Percentiles rank a stretch among this genome's conserved stretches.
Conservation (phyloP, 2,113 vertebrate genomes). For the Phylloscopus trochilus region DNA sequence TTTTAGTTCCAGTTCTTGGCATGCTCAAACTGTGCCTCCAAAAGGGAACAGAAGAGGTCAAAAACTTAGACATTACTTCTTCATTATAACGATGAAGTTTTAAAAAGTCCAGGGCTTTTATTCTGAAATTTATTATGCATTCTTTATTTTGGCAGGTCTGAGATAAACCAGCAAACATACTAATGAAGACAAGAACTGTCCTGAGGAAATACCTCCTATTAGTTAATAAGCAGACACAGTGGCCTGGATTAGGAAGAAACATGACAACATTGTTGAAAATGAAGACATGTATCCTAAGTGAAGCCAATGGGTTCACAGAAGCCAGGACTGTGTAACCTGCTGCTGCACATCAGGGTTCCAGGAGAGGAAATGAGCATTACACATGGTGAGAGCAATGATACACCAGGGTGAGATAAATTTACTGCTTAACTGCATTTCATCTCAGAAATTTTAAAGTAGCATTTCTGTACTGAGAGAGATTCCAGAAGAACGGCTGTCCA, state of each 20-base stretch:
- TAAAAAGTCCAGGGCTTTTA: slow-evolving; percentile 39
- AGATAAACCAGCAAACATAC: slow-evolving; percentile 68
- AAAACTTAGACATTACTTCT: not conserved
- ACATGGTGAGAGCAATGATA: slow-evolving; percentile 23
- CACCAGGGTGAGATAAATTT: slow-evolving; percentile 55
- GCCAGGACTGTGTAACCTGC: slow-evolving; percentile 25
- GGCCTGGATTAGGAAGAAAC: slow-evolving; percentile 61
- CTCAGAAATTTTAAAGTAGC: slow-evolving; percentile 23
- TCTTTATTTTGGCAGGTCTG: slow-evolving; percentile 55
- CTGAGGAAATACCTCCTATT: slow-evolving; percentile 61
- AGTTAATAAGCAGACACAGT: slow-evolving; percentile 63
- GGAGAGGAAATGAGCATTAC: slow-evolving; percentile 44
- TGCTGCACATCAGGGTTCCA: slow-evolving; percentile 40
- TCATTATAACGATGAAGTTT: not conserved
- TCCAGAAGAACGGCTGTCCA: not conserved
- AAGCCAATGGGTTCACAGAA: slow-evolving; percentile 22
- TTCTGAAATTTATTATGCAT: slow-evolving; percentile 50
- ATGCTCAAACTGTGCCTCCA: not conserved
- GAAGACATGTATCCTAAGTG: slow-evolving; percentile 5
- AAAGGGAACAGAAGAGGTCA: not conserved
- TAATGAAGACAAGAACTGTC: slow-evolving; percentile 62
- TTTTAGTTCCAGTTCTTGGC: not conserved
- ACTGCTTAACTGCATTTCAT: not conserved
- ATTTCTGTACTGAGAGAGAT: slow-evolving; percentile 1
- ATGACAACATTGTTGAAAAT: slow-evolving; percentile 60